These are phyloP conservation scores for Eupithecia centaureata DNA, from an alignment of 2,888 invertebrate genomes.

Conservation along the genomic window DNA sequence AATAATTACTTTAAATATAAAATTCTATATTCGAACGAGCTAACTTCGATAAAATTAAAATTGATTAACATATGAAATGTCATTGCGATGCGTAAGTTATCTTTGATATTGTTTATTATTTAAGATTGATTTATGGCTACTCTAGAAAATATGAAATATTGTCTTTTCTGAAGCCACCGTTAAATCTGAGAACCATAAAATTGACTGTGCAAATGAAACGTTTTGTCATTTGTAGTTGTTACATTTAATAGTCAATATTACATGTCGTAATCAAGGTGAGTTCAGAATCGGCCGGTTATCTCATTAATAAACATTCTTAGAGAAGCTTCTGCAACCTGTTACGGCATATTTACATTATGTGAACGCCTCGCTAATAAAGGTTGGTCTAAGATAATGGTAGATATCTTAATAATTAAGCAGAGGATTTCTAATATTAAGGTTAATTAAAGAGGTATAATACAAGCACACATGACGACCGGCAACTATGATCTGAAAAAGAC, in stretches of 20 bases:
- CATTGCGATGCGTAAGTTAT: slow-evolving; percentile 64
- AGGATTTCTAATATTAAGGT: slow-evolving; percentile 66
- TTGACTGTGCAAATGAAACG: slow-evolving; percentile 33
- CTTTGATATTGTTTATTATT: slow-evolving; percentile 81
- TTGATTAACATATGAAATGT: slow-evolving; percentile 80
- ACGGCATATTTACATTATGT: slow-evolving; percentile 73
- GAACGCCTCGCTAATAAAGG: slow-evolving; percentile 63
- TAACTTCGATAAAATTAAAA: slow-evolving; percentile 84
- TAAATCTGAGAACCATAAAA: slow-evolving; percentile 32
- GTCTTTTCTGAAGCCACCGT: slow-evolving; percentile 40
- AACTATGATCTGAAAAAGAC: slow-evolving; percentile 47
- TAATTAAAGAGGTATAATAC: slow-evolving; percentile 69
- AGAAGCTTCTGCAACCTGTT: slow-evolving; percentile 69
- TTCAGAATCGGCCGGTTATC: slow-evolving; percentile 37
- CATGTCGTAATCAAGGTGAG: slow-evolving; percentile 33
- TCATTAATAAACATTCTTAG: slow-evolving; percentile 66
- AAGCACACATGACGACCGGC: slow-evolving; percentile 77
- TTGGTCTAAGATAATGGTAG: slow-evolving; percentile 60
- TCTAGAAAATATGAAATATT: slow-evolving; percentile 70
- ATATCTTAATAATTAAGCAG: slow-evolving; percentile 65
- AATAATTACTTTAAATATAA: slow-evolving; percentile 78
- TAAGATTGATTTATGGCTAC: slow-evolving; percentile 80
- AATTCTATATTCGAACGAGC: slow-evolving; percentile 83
- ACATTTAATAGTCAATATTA: slow-evolving; percentile 36
- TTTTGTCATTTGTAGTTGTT: slow-evolving; percentile 31